A percentile compares a stretch with the other conserved stretches of the same genome.
phyloP scores from a whole-genome alignment of 2,888 invertebrate species.

The Orthonychiurus folsomi region DNA sequence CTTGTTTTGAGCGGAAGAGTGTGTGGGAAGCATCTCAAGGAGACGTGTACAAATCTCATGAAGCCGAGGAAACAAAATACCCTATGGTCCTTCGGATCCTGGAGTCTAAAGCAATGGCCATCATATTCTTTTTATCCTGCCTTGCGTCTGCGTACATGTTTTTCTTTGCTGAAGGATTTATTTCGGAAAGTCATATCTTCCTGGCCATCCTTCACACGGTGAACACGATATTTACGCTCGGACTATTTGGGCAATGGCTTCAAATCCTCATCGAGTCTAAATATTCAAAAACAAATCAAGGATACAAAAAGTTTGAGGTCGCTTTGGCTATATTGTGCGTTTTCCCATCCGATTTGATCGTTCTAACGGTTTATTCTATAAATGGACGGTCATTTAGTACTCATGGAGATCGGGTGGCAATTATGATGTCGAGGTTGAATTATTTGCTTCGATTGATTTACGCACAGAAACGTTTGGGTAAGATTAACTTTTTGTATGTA shows the following conservation, averaged over 20 bases:
- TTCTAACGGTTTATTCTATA: conserved; percentile 27
- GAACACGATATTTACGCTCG: conserved; percentile 31
- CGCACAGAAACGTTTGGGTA: conserved; percentile 28
- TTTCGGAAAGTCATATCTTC: conserved; percentile 24
- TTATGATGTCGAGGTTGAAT: conserved; percentile 29
- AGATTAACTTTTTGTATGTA: no score
- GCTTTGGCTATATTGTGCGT: conserved; percentile 31
- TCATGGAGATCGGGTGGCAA: conserved; percentile 18
- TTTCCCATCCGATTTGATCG: conserved; percentile 33
- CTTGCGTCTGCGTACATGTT: conserved; percentile 32
- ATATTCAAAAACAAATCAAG: conserved; percentile 33
- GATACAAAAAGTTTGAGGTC: conserved; percentile 29
- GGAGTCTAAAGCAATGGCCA: conserved; percentile 26
- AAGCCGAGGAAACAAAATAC: conserved; percentile 31
- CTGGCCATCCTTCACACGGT: conserved; percentile 34
- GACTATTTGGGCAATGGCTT: conserved; percentile 32
- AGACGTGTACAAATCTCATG: conserved; percentile 28
- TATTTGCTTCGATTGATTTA: conserved; percentile 31
- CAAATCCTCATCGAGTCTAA: conserved; percentile 33
- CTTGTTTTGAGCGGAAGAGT: conserved; percentile 19
- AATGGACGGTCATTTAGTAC: conserved; percentile 17
- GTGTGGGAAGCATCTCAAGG: conserved; percentile 30
- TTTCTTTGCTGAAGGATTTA: conserved; percentile 36
- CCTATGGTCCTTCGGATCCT: conserved; percentile 24
- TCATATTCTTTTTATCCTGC: conserved; percentile 26